Evolutionary conservation across 2,113 vertebrate genomes (phyloP).

Genomic region (Psilopogon haemacephalus): DNA sequence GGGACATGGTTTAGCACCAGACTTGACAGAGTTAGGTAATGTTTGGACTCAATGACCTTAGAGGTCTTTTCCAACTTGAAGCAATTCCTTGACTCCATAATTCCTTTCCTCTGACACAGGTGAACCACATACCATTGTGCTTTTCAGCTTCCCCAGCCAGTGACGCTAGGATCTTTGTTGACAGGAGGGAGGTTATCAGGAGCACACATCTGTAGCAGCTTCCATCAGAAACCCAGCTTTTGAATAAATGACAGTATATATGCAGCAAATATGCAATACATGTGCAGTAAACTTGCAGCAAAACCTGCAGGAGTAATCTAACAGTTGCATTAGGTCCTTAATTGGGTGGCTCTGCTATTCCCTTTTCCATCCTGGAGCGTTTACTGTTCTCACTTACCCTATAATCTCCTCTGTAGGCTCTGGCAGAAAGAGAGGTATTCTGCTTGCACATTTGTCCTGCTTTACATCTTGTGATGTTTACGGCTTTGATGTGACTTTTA

Average conservation of each 20-base stretch:
- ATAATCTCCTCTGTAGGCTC: neutral
- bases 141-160: neutral
- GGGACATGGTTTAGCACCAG: no score
- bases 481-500: slow-evolving; percentile 67
- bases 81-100: no score
- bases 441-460: slow-evolving; percentile 5
- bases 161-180: neutral
- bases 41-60: no score
- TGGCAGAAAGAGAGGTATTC: neutral
- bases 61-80: no score
- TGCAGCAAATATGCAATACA: neutral
- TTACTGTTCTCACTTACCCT: neutral
- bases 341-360: neutral
- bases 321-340: neutral
- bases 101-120: neutral
- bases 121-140: neutral
- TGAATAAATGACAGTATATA: fast-evolving
- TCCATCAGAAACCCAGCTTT: neutral
- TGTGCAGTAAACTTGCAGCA: neutral
- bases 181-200: neutral
- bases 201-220: fast-evolving
- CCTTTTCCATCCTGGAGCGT: neutral
- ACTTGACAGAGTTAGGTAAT: no score
- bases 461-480: slow-evolving; percentile 67
- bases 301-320: neutral